Evolutionary conservation across 2,797 vertebrate species (phyloP).

Genomic region (Valencia hispanica): DNA sequence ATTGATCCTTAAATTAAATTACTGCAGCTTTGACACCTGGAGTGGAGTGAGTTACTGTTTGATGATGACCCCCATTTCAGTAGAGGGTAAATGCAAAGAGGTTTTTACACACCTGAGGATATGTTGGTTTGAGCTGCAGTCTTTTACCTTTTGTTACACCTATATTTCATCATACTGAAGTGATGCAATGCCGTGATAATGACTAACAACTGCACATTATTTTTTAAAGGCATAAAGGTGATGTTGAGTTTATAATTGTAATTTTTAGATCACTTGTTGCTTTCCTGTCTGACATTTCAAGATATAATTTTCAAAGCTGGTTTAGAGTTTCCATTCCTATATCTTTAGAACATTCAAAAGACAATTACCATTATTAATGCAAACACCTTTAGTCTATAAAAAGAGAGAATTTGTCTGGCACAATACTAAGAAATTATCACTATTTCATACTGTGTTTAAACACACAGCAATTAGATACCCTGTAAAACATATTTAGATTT

Average conservation of each 20-base stretch:
- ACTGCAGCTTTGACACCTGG: neutral
- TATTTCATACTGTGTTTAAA: neutral
- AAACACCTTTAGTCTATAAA: neutral
- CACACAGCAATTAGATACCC: neutral
- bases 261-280: neutral
- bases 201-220: conserved; percentile 6
- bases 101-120: conserved; percentile 3
- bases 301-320: neutral
- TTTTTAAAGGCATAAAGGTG: neutral
- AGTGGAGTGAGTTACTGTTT: neutral
- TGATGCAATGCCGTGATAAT: conserved; percentile 19
- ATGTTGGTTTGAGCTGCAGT: conserved; percentile 6
- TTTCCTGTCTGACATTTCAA: neutral
- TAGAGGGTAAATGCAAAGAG: conserved; percentile 7
- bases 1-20: conserved; percentile 3
- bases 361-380: neutral
- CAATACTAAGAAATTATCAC: neutral
- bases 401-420: neutral
- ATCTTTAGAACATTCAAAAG: neutral
- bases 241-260: neutral
- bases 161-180: conserved; percentile 8
- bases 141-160: conserved; percentile 10
- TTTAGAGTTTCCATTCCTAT: neutral
- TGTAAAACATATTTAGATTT: neutral
- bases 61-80: conserved; percentile 10